Percentiles rank a stretch among this genome's conserved stretches.
These are phyloP conservation scores for Acleris holmiana DNA, from an alignment of 2,888 invertebrate species.

Conservation along the genomic window DNA sequence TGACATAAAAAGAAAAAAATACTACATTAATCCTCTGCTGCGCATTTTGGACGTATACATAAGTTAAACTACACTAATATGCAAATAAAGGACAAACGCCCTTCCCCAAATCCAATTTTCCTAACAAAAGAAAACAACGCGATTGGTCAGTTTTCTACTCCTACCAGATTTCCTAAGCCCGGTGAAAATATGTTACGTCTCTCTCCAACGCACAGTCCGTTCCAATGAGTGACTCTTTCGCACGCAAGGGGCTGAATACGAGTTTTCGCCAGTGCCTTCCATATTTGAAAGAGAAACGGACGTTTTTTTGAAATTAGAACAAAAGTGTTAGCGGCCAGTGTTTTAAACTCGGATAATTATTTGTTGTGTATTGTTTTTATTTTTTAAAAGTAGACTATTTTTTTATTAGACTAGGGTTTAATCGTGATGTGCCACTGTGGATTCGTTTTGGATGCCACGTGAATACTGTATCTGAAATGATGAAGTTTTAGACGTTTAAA, in stretches of 20 bases:
- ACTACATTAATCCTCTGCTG: neutral
- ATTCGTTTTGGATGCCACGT: slow-evolving; percentile 54
- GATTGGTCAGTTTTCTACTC: slow-evolving; percentile 62
- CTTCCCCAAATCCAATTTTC: slow-evolving; percentile 42
- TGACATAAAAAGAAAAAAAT: neutral
- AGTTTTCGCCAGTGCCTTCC: slow-evolving; percentile 69
- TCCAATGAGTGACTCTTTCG: slow-evolving; percentile 57
- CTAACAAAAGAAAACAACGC: slow-evolving; percentile 43
- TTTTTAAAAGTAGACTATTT: slow-evolving; percentile 9
- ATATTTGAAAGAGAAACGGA: slow-evolving; percentile 74
- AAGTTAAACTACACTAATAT: slow-evolving; percentile 41
- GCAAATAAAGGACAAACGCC: slow-evolving; percentile 49
- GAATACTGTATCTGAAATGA: slow-evolving; percentile 34
- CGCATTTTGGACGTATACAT: slow-evolving; percentile 4
- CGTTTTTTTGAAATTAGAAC: slow-evolving; percentile 55
- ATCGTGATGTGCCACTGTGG: slow-evolving; percentile 51
- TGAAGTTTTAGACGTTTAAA: slow-evolving; percentile 47
- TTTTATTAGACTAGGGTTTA: slow-evolving; percentile 10
- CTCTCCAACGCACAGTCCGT: slow-evolving; percentile 50
- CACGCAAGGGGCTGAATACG: slow-evolving; percentile 65
- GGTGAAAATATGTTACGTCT: slow-evolving; percentile 58
- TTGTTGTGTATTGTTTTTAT: slow-evolving; percentile 34
- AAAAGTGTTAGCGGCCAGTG: slow-evolving; percentile 49
- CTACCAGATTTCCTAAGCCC: slow-evolving; percentile 65
- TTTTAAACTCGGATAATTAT: slow-evolving; percentile 23